These are phyloP conservation scores for Microcebus griseorufus DNA, from an alignment of 2,113 vertebrate genomes.

Conservation along the genomic window DNA sequence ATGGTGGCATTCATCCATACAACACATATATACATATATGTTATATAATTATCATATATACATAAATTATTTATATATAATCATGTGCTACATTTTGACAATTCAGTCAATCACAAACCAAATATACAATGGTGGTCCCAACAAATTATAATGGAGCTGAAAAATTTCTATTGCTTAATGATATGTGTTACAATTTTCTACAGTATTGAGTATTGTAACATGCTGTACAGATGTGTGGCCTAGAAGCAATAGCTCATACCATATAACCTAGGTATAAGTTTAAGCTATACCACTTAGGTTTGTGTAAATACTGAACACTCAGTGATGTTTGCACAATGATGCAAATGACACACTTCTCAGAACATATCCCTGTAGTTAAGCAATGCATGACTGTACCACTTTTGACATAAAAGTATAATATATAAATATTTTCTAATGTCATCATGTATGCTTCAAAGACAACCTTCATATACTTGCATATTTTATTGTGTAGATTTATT, in stretches of 20 bases:
- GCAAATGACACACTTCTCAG: neutral
- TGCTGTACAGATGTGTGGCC: neutral
- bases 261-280: neutral
- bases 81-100: neutral
- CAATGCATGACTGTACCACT: neutral
- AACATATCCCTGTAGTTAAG: neutral
- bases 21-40: neutral
- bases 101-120: neutral
- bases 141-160: neutral
- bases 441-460: neutral
- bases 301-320: neutral
- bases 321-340: neutral
- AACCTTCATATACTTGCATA: neutral
- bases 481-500: neutral
- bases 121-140: neutral
- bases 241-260: neutral
- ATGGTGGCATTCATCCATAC: neutral
- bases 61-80: neutral
- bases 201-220: neutral
- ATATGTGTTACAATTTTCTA: neutral
- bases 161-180: neutral
- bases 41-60: neutral
- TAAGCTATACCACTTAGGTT: neutral
- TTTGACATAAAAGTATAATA: neutral
- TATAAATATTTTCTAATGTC: neutral